Evolutionary conservation across 2,888 invertebrate genomes (phyloP).

Genomic region (Incurvaria masculella): DNA sequence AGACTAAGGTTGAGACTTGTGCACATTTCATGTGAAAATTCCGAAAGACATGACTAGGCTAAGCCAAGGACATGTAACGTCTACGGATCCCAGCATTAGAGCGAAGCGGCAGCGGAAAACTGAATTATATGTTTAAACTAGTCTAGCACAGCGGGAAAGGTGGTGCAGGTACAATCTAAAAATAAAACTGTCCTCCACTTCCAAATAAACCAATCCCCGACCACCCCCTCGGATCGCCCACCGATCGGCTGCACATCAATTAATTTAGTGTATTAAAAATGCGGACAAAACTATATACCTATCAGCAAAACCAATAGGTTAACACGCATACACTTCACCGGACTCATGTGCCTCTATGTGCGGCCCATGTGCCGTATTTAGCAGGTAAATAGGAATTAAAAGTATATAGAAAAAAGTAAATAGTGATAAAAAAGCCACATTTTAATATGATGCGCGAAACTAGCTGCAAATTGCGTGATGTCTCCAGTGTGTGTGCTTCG

Average conservation of each 20-base stretch:
- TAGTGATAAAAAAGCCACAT: conserved; percentile 54
- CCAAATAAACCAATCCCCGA: no score
- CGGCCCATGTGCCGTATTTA: neutral
- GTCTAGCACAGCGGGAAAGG: no score
- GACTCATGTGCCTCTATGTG: neutral
- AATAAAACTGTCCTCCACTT: no score
- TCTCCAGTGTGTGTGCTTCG: neutral
- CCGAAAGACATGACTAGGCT: no score
- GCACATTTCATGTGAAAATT: no score
- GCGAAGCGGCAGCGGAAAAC: no score
- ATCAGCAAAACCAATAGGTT: neutral
- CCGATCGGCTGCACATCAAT: neutral
- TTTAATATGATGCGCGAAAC: conserved; percentile 38
- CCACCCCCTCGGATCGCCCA: neutral
- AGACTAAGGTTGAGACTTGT: no score
- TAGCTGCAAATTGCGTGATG: neutral
- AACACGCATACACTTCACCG: neutral
- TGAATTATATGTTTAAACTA: no score
- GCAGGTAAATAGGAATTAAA: conserved; percentile 9
- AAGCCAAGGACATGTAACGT: no score
- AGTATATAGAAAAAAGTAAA: conserved; percentile 53
- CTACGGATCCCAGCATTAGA: no score
- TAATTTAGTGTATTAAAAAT: neutral
- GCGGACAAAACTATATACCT: neutral
- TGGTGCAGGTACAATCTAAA: no score